Evolutionary conservation across 2,888 invertebrate species (phyloP), one percentile per base, ranked within the genome.

Genomic region (Eupeodes luniger): DNA sequence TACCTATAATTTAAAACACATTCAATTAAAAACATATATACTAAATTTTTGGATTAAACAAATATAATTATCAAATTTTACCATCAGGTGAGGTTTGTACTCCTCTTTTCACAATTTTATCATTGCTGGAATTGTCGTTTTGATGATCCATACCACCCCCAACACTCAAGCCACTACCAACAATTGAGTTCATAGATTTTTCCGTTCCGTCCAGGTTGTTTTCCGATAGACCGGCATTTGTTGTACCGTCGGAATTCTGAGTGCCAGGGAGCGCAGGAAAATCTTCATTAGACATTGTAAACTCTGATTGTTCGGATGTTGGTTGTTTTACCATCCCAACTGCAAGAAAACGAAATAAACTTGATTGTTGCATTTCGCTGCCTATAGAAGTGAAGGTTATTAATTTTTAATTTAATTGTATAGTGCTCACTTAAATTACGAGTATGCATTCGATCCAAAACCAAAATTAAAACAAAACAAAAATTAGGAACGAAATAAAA

Each of bases 201-300:
- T 93, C 93, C 92, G 93, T 92, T 89, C 93, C 93, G 90, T 93
- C 93, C 90, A 93, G 91, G 90, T 92, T 92, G 82, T 92, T 93
- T 83, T 93, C 93, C 91, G 92, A 91, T 59, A 91, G 81, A 89
- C 92, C 92, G 87, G 92, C 91, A 89, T 92, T 92, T 91, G 93
- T 92, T 91, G 93, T 92, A 81, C 95, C 96, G 91, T 96, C 96
- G 91, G 95, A 95, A 91, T 95, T 95, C 91, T 97, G 96, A 90
- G 98, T 98, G 91, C 99, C 99, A 90, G 99, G 99, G 93, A 99
- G 95, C 93, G 99, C 99, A 91, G 99, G 99, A 94, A 99, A 99
- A 95, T 99, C 99, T 95, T 99, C 99, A 91, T 97, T 98, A 92
- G 99, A 99, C 97, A 99, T 99, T 92, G 98, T 97, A 94, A 98